These are phyloP conservation scores for Corbicula japonica DNA, from an alignment of 2,888 invertebrate species.

Conservation along the genomic window DNA sequence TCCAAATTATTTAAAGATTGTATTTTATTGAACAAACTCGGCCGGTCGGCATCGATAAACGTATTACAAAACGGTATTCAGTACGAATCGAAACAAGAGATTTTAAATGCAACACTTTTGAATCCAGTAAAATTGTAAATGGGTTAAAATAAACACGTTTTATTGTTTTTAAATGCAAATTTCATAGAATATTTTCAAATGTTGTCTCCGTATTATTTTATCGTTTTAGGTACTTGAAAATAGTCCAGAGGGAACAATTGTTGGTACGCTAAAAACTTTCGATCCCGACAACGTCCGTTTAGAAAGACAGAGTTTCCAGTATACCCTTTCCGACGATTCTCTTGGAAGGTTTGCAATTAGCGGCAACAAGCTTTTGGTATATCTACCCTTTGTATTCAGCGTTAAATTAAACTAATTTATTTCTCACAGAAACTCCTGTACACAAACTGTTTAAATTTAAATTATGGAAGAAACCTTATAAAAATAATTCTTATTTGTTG, in stretches of 20 bases:
- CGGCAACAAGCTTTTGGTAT: constrained; percentile 61
- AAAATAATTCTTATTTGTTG: no score
- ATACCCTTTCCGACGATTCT: constrained; percentile 63
- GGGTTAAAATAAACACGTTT: no score
- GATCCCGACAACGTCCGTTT: constrained; percentile 70
- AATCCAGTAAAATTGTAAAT: no score
- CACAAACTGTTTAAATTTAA: background rate
- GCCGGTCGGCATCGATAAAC: no score
- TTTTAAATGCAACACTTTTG: no score
- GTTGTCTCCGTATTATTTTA: background rate
- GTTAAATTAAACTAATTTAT: background rate
- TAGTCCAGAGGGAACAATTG: constrained; percentile 60
- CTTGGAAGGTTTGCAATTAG: constrained; percentile 65
- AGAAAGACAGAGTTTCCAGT: constrained; percentile 67
- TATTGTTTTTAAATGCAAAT: no score
- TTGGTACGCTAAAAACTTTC: constrained; percentile 60
- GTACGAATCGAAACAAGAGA: no score
- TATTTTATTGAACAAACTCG: no score
- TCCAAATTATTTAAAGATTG: no score
- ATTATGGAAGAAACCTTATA: background rate
- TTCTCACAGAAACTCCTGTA: background rate
- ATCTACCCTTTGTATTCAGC: background rate
- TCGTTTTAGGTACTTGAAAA: constrained; percentile 68
- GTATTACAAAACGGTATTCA: no score
- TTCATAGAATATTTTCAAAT: background rate